Base-by-base conservation (phyloP, 2,113 vertebrate species). In the Lipophrys pholis region DNA sequence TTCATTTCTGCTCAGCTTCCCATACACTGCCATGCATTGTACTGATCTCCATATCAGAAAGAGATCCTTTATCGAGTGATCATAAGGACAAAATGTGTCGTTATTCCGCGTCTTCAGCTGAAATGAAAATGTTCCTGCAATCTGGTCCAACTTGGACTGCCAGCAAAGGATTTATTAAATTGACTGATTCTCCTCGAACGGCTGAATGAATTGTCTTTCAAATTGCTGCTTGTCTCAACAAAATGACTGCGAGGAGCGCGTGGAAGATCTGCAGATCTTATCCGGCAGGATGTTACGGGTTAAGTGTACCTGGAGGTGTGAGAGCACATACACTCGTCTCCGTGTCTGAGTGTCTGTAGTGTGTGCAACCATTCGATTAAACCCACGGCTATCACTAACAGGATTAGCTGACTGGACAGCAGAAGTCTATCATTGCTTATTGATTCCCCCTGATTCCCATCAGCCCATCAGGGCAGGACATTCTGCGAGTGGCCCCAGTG, bases 401-500 rank as follows among this genome's bases (percentile, higher is more conserved):
- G 89, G 89, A 93, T 93, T 93, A 93, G 89, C 90, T 89, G 91
- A 92, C 88, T 89, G 91, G 91, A 93, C 89, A 86, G 91, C 91
- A 93, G 89, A 91, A 92, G 92, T 92, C 92, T 91, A 93, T 93
- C 92, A 93, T 90, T 89, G 90, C 89, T 90, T 93, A 93, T 93
- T 93, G 92, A 93, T 93, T 89, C 85, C 79, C 82, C 76, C 83
- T 75, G 85, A 90, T 90, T 91, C 87, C 89, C 88, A 92, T 91
- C 90, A 90, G 88, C 43, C 88, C 90, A 88, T 89, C 82, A 81
- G 87, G 82, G 78, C 83, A 73, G 78, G 81, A 80, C 84, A 72
- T 87, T 88, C 80, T 85, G 55, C 58, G 73, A 87, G 86, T 58
- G 74, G 84, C 82, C 83, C 87, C 90, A 7, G 80, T 67, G 88